Evolutionary conservation across 1,140 invertebrate genomes (phyloP), one percentile per base, ranked within the genome.

Genomic region (Calosoma granatense): DNA sequence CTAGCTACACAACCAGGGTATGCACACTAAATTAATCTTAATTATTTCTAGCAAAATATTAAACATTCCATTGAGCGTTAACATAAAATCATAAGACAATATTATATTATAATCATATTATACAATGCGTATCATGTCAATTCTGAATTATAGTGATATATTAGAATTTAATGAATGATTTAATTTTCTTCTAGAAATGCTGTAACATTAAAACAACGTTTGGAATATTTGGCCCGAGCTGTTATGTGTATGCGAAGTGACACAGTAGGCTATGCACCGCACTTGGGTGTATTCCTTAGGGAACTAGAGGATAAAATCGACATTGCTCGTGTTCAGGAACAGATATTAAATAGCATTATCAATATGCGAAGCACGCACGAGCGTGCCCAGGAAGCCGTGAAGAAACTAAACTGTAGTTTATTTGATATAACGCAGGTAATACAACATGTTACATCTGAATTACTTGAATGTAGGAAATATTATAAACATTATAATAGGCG

Each of bases 221-320:
- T 97, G 22, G 87, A 90, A 65, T 97, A 97, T 75, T 73, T 98
- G 65, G 91, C 92, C 1, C 80, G 93, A 63, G 94, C 94, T n/a
- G 88, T 97, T 41, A 88, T 97, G 75, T 97, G 93, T 70, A 87
- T 94, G 80, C 84, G 93, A 66, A 92, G 91, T 64, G 88, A 90
- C 57, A 85, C 87, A 65, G 81, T 84, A 39, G 87, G 85, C 12
- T 83, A 82, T 41, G 87, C 86, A 17, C 83, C 83, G 2, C 80
- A 85, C 60, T 79, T 87, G 63, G 90, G 92, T 1, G 86, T 96
- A 63, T 87, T 96, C 61, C 74, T 96, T 41, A 85, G 93, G 59
- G 90, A 96, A 67, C 75, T 98, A 23, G 93, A 97, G 73, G 96
- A 98, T 72, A 92, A 94, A 73, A 85, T 92, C 63, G 90, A 96